A percentile compares a stretch with the other conserved stretches of the same genome.
Conservation (phyloP, 2,113 vertebrate genomes). For the Leucosticte australis region DNA sequence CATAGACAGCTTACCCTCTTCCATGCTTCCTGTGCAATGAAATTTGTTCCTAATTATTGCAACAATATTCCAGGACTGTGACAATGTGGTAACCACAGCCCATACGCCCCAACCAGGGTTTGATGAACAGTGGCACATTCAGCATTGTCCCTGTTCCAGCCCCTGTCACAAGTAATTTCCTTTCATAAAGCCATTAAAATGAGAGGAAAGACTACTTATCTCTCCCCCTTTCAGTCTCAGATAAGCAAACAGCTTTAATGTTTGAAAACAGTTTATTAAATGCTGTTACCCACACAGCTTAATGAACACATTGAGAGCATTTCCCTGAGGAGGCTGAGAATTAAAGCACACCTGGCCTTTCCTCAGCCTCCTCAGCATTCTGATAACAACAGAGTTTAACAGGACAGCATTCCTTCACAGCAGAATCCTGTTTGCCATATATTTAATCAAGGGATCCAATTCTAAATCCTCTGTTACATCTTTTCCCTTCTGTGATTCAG, state of each 20-base stretch:
- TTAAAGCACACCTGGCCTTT: slow-evolving; percentile 34
- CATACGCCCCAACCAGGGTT: neutral
- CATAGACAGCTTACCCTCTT: neutral
- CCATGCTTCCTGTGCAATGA: neutral
- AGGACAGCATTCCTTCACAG: slow-evolving; percentile 13
- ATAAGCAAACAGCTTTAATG: slow-evolving; percentile 6
- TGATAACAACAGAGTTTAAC: neutral
- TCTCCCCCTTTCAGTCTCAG: neutral
- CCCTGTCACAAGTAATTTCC: neutral
- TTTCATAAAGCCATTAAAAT: neutral
- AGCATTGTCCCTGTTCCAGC: neutral
- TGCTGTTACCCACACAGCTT: slow-evolving; percentile 48
- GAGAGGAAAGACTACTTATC: neutral
- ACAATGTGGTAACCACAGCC: neutral
- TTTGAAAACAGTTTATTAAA: slow-evolving; percentile 59
- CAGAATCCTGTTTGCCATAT: slow-evolving; percentile 10
- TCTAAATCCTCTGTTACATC: slow-evolving; percentile 4
- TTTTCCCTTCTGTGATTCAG: neutral
- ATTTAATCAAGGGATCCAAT: slow-evolving; percentile 10
- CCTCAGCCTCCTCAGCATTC: neutral
- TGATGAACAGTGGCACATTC: neutral
- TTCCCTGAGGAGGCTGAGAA: slow-evolving; percentile 4
- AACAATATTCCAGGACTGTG: neutral
- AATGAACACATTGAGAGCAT: slow-evolving; percentile 14
- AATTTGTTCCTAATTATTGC: neutral